phyloP scores from a whole-genome alignment of 2,113 vertebrate species.

The Toxotes jaculatrix region DNA sequence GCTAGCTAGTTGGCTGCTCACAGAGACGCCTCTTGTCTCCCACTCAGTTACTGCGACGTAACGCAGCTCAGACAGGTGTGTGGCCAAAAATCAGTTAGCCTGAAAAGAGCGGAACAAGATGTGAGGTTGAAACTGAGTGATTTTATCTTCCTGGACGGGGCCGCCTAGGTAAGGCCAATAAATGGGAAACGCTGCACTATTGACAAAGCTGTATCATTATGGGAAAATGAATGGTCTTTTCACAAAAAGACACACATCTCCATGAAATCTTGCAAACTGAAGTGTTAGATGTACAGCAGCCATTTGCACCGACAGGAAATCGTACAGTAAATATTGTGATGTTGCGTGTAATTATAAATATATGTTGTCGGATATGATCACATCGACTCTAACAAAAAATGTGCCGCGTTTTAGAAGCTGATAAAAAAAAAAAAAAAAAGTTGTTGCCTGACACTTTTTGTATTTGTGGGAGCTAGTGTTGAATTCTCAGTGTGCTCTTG shows the following conservation, averaged over 20 bases:
- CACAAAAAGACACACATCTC: neutral
- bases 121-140: too few species aligned
- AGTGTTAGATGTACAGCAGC: constrained; percentile 46
- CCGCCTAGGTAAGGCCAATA: too few species aligned
- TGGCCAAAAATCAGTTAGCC: too few species aligned
- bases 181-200: neutral
- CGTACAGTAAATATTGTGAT: constrained; percentile 26
- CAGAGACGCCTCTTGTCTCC: too few species aligned
- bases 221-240: neutral
- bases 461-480: constrained; percentile 32
- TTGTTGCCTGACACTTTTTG: constrained; percentile 25
- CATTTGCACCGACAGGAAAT: constrained; percentile 36
- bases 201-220: neutral
- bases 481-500: neutral
- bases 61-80: too few species aligned
- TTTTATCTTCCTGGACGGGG: too few species aligned
- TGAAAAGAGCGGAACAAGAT: too few species aligned
- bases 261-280: neutral
- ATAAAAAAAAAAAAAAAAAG: neutral
- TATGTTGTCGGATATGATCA: constrained; percentile 19
- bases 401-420: constrained; percentile 43
- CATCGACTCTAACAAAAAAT: constrained; percentile 8
- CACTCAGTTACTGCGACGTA: too few species aligned
- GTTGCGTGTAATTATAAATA: constrained; percentile 24
- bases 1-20: too few species aligned